These are phyloP conservation scores for Dascyllus trimaculatus DNA, from an alignment of 2,113 vertebrate genomes.

Conservation along the genomic window DNA sequence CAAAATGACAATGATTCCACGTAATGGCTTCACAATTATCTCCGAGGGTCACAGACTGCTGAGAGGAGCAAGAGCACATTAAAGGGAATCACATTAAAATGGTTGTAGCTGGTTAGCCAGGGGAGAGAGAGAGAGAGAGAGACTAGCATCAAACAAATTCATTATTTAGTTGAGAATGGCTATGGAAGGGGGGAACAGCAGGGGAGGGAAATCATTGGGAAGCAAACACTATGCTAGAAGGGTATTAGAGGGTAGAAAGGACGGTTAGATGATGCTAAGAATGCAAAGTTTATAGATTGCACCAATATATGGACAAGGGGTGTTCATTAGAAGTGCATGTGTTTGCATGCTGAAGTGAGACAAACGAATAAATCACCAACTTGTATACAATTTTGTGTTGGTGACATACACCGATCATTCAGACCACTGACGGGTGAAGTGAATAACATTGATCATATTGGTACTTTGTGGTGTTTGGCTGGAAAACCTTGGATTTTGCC, in stretches of 20 bases:
- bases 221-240: constrained; percentile 48
- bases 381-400: background rate
- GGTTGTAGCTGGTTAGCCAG: constrained; percentile 55
- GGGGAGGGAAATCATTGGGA: constrained; percentile 52
- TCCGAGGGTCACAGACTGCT: constrained; percentile 58
- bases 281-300: constrained; percentile 30
- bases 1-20: constrained; percentile 44
- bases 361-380: background rate
- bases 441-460: too few relatives aligned
- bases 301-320: background rate
- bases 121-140: constrained; percentile 29
- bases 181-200: constrained; percentile 27
- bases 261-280: constrained; percentile 50
- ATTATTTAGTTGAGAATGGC: constrained; percentile 59
- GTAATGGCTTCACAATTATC: constrained; percentile 63
- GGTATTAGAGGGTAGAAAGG: constrained; percentile 37
- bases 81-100: constrained; percentile 51
- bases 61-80: constrained; percentile 55
- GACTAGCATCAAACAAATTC: constrained; percentile 58
- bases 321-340: constrained; percentile 14
- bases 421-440: too few relatives aligned
- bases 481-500: too few relatives aligned
- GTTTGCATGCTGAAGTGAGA: constrained; percentile 5
- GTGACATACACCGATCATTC: too few relatives aligned
- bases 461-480: too few relatives aligned